Base-by-base conservation (phyloP, 2,888 invertebrate species). In the Metalampra italica region DNA sequence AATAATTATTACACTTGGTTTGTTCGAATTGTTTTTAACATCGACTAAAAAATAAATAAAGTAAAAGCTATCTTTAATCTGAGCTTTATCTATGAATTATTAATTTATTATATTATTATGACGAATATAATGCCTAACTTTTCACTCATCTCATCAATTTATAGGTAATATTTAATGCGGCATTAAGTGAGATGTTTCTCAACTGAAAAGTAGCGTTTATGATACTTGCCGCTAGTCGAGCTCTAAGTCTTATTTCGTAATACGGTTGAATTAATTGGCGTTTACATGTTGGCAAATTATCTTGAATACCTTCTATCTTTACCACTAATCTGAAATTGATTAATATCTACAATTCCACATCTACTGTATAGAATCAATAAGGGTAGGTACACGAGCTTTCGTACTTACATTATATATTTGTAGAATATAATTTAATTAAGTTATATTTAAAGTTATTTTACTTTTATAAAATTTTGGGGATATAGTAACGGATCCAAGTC, bases 211-310 rank as follows among this genome's bases (percentile, higher is more conserved):
- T 42, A 22, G 5, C 22, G 22, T 22, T 22, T 22, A n/a, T 46
- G 48, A 61, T 56, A 66, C 60, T 59, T 62, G 67, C 65, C 70
- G 62, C 78, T 78, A 78, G 74, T 76, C 75, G 65, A 70, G 59
- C 61, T 71, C 75, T 76, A 76, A 78, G 75, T 76, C 76, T 68
- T 64, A 62, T 64, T 62, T 68, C 58, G 59, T 65, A 62, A 64
- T 54, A 14, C 45, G 62, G 56, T 54, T 58, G 55, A 51, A 49
- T 57, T 57, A 50, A 14, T n/a, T 41, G 29, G 46, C 39, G 39
- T 47, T 38, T 43, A 43, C 43, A 34, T 34, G 34, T 34, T 34
- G 34, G 11, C 34, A 34, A 2, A 34, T 34, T 34, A 34, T 34
- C 2, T 34, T 34, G 11, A 11, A 34, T 7, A 34, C 9, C n/a